A percentile compares a stretch with the other conserved stretches of the same genome.
Evolutionary conservation across 2,888 invertebrate genomes (phyloP).

Genomic region (Calameuta idolon): DNA sequence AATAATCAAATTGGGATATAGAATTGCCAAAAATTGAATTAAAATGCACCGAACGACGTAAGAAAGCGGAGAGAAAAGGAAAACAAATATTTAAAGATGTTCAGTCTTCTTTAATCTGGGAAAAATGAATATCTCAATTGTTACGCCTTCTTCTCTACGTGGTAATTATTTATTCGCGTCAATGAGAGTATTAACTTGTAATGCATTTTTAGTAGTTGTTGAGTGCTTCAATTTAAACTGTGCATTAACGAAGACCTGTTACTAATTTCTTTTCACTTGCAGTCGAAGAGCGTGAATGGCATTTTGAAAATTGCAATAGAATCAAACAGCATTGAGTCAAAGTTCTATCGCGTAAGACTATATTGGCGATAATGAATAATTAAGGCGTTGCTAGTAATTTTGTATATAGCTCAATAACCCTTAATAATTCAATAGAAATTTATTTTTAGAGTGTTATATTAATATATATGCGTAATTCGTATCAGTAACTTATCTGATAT

Average conservation of each 20-base stretch:
- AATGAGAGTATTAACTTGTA: neutral
- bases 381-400: neutral
- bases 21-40: neutral
- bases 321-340: neutral
- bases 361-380: neutral
- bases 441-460: slow-evolving; percentile 6
- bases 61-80: neutral
- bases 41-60: neutral
- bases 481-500: neutral
- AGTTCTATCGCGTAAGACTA: neutral
- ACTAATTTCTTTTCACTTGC: neutral
- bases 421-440: neutral
- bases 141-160: neutral
- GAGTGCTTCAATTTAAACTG: neutral
- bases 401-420: neutral
- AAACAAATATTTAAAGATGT: slow-evolving; percentile 1
- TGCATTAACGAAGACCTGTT: neutral
- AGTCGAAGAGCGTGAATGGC: neutral
- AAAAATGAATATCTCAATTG: neutral
- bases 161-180: neutral
- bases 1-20: neutral
- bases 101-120: neutral
- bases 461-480: neutral
- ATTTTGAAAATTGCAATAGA: neutral
- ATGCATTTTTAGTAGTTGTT: neutral